A percentile compares a stretch with the other conserved stretches of the same genome.
phyloP scores from a whole-genome alignment of 2,113 vertebrate genomes.

The Amblyopsis rosae region DNA sequence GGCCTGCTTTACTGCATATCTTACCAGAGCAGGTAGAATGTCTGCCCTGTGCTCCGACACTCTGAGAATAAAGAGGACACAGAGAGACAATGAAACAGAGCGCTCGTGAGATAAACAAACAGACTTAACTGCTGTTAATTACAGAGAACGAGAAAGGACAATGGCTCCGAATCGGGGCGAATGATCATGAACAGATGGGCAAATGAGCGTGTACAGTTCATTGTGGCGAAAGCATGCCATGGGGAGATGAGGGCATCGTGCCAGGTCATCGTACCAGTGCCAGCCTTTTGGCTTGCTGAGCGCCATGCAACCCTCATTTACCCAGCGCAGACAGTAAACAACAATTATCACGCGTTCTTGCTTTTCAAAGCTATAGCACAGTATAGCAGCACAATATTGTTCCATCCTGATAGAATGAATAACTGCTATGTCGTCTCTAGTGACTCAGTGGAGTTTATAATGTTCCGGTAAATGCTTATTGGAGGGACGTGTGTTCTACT shows the following conservation, averaged over 20 bases:
- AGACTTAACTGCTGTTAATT: constrained; percentile 23
- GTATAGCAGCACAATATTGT: too few relatives aligned
- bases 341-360: too few relatives aligned
- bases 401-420: too few relatives aligned
- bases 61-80: not conserved
- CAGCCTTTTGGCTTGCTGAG: not conserved
- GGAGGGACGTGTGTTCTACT: too few relatives aligned
- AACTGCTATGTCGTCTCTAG: too few relatives aligned
- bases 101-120: constrained; percentile 16
- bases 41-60: constrained; percentile 23
- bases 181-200: not conserved
- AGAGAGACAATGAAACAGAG: constrained; percentile 5
- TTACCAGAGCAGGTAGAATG: constrained; percentile 8
- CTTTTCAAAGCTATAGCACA: too few relatives aligned
- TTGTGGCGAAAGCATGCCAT: not conserved
- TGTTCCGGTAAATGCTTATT: too few relatives aligned
- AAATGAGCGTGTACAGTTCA: constrained; percentile 3
- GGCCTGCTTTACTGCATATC: not conserved
- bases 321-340: not conserved
- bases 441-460: too few relatives aligned
- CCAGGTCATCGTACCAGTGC: not conserved
- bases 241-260: not conserved
- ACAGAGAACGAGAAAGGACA: not conserved
- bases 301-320: not conserved
- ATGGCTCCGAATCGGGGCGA: not conserved